phyloP scores from a whole-genome alignment of 2,797 vertebrate species.

The Acropternis orthonyx region DNA sequence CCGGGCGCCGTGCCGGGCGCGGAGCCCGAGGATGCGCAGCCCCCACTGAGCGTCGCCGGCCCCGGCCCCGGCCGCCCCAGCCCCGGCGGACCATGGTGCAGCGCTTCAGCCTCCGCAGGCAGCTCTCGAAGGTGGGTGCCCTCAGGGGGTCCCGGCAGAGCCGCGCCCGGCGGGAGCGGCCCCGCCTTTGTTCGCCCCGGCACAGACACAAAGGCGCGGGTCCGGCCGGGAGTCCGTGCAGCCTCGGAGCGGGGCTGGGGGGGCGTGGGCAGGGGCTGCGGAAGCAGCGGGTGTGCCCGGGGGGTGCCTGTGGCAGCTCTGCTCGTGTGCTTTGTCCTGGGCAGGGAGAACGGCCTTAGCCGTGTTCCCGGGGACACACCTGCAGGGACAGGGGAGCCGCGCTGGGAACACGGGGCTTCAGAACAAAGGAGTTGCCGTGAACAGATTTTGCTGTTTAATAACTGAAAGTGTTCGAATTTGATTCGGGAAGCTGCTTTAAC shows the following conservation, averaged over 20 bases:
- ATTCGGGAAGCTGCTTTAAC: background rate
- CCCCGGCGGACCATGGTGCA: constrained; percentile 87
- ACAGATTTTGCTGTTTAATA: background rate
- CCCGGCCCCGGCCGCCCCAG: constrained; percentile 12
- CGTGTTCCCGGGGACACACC: background rate
- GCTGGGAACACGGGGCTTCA: fast-evolving
- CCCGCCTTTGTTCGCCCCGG: background rate
- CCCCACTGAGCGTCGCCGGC: background rate
- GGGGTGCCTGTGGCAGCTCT: background rate
- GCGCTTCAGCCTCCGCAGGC: constrained; percentile 90
- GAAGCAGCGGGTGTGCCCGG: background rate
- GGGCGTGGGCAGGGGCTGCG: background rate
- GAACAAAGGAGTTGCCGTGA: constrained; percentile 53
- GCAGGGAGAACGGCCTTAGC: background rate
- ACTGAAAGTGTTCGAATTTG: background rate
- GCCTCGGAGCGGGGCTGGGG: background rate
- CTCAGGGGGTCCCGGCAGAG: background rate
- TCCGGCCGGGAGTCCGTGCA: background rate
- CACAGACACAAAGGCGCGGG: background rate
- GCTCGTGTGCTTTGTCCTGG: background rate
- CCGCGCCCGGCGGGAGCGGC: background rate
- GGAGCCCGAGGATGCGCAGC: background rate
- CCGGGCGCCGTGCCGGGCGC: background rate
- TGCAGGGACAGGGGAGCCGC: background rate
- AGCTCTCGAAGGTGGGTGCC: constrained; percentile 91